Base-by-base conservation (phyloP, 2,797 vertebrate genomes). In the Scolopax bukidnonensis region DNA sequence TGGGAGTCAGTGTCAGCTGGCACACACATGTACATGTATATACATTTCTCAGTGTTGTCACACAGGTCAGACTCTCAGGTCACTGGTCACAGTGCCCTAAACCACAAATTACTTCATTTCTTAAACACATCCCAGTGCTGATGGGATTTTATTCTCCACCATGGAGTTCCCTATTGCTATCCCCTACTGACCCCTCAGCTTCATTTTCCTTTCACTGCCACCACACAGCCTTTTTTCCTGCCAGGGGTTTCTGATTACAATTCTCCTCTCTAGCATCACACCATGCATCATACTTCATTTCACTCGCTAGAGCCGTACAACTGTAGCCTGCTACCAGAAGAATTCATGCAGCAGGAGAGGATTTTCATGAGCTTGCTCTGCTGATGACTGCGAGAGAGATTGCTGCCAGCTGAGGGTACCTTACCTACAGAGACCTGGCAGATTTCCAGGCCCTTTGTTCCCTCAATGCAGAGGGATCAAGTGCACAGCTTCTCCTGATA, bases 371-470 rank as follows among this genome's bases (percentile, higher is more conserved):
- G 59, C 69, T 78, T 53, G 8, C 33, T 88, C 12, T 1, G 1
- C 27, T 59, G 43, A 90, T 6, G 27, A 36, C 85, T 90, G 32
- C 33, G 64, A 61, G 67, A 56, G 41, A 81, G 69, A 90, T 3
- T 61, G 70, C 41, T 90, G 59, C 61, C 77, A 91, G 59, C 76
- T 79, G 83, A 84, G 38, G 50, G 71, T 51, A 53, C 20, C 70
- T 73, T 57, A 91, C 80, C 91, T 86, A 10, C 11, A 33, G 70
- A 64, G 85, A 84, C 28, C 65, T 96, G 93, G 85, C 93, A 90
- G 43, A 59, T 32, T 53, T 92, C 94, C 90, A 96, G 83, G 16
- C 28, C 65, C 67, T 94, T 94, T 94, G 54, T 90, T 90, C 38
- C 38, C 54, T 82, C 59, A 41, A 3, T 13, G 63, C n/a, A 79